Base-by-base conservation (phyloP, 2,888 invertebrate species). In the Aethes cnicana region DNA sequence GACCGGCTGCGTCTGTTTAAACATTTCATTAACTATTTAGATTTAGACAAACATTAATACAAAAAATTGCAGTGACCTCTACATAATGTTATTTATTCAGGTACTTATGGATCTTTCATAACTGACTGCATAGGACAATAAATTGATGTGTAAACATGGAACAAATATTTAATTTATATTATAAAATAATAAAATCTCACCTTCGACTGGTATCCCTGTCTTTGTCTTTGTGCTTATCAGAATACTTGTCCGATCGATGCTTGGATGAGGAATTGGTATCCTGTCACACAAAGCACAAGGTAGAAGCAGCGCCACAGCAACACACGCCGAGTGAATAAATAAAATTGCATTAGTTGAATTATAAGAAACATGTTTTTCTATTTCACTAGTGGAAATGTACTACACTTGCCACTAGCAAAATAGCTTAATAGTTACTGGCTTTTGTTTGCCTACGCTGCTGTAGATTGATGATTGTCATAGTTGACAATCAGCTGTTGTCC, bases 281-380 rank as follows among this genome's bases (percentile, higher is more conserved):
- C 90, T 90, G 90, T 90, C 89, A 90, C 88, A 90, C 90, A 90
- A 90, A 90, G 90, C 90, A 90, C 90, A 90, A 90, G 89, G 90
- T 90, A 90, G 90, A 88, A 90, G 89, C 89, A 87, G 87, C 89
- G 85, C 88, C 89, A 90, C 90, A 87, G 88, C 90, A 89, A 87
- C 89, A 90, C 86, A 89, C 89, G 89, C 86, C 86, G 84, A 86
- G 81, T 87, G 88, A 88, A 84, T 88, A 88, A 89, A 88, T 84
- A 84, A 85, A 83, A 84, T 70, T 81, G 77, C 87, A 89, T 89
- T 89, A 89, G 89, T 87, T 82, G 63, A 71, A 68, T 77, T 68
- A 72, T 78, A 84, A 71, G 68, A 72, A 73, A 75, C 74, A 65
- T 74, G 61, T 72, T 82, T 74, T 58, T 77, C 77, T 70, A 74